Conservation (phyloP, 2,797 vertebrate species). For the Sebastes hubbsi region DNA sequence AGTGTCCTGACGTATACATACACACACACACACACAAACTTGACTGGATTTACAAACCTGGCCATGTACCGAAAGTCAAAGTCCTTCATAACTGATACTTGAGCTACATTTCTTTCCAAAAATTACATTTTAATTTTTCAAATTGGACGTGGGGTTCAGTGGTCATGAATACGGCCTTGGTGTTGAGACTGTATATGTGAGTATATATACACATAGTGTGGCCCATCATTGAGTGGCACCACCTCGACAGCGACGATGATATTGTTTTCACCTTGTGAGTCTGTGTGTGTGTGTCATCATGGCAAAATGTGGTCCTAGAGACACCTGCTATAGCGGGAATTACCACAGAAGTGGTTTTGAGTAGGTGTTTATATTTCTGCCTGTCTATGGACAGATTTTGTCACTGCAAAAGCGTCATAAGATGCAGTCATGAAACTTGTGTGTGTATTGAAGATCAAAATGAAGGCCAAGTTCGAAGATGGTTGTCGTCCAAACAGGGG, state of each 20-base stretch:
- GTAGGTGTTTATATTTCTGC: too few species aligned
- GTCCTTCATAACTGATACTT: background rate
- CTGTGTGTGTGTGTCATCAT: too few species aligned
- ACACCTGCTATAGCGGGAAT: too few species aligned
- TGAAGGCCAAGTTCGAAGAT: background rate
- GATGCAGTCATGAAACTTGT: too few species aligned
- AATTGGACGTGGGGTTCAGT: background rate
- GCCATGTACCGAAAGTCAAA: background rate
- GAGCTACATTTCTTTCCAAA: background rate
- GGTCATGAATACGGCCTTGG: background rate
- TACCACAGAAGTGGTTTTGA: too few species aligned
- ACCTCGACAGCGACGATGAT: too few species aligned
- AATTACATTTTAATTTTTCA: background rate
- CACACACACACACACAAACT: background rate
- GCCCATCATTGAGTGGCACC: too few species aligned
- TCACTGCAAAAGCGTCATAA: too few species aligned
- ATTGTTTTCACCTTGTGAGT: too few species aligned
- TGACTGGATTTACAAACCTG: background rate
- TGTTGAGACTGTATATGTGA: background rate
- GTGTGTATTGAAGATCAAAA: too few species aligned
- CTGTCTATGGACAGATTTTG: too few species aligned
- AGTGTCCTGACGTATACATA: slow-evolving; percentile 10
- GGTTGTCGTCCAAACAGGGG: background rate
- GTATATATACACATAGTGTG: background rate
- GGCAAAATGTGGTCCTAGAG: too few species aligned